Conservation (phyloP, 2,113 vertebrate genomes). For the Apodemus sylvaticus region DNA sequence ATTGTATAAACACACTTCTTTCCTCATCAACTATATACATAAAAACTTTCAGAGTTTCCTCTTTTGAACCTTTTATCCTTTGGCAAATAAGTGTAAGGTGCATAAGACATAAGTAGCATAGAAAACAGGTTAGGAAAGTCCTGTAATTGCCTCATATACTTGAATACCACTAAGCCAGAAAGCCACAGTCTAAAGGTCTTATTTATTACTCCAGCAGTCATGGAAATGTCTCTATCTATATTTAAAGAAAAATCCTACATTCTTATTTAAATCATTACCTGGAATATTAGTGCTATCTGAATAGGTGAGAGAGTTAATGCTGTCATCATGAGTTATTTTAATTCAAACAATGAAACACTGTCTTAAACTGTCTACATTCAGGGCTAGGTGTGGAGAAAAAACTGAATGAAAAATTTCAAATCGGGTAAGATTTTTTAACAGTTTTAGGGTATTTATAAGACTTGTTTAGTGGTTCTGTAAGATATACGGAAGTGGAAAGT, state of each 20-base stretch:
- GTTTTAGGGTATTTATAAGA: neutral
- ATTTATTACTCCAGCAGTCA: neutral
- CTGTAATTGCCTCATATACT: neutral
- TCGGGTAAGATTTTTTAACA: neutral
- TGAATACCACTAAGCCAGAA: neutral
- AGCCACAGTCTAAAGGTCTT: neutral
- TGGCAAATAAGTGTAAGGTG: constrained; percentile 5
- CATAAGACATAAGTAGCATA: neutral
- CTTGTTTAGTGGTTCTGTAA: constrained; percentile 23
- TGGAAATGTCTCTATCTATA: neutral
- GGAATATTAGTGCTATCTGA: neutral
- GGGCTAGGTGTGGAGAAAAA: neutral
- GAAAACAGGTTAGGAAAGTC: neutral
- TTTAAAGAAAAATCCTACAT: neutral
- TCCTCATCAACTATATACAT: neutral
- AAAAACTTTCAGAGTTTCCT: neutral
- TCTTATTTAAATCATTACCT: neutral
- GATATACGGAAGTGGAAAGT: neutral
- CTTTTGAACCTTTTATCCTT: neutral
- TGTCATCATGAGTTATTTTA: neutral
- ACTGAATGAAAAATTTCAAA: neutral
- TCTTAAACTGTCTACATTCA: neutral
- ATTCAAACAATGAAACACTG: neutral
- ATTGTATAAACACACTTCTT: neutral
- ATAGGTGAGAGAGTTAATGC: neutral